phyloP scores from a whole-genome alignment of 2,113 vertebrate genomes.

The Vidua macroura region DNA sequence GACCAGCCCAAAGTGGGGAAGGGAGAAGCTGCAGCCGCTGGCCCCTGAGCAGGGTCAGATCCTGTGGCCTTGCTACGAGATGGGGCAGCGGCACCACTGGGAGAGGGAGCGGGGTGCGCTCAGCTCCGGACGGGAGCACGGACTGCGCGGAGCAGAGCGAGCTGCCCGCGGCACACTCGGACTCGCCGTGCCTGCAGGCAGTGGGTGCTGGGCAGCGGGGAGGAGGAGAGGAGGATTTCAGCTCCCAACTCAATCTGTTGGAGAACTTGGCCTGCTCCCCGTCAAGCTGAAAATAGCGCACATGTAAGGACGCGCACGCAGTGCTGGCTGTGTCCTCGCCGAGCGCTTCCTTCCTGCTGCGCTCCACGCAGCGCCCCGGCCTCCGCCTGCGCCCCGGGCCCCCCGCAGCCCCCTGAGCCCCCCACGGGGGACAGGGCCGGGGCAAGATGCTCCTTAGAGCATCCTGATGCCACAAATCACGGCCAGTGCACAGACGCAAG shows the following conservation, averaged over 20 bases:
- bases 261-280: constrained; percentile 54
- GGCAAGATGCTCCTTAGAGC: neutral
- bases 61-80: rapidly evolving
- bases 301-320: constrained; percentile 25
- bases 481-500: rapidly evolving
- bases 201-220: constrained; percentile 15
- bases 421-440: rapidly evolving
- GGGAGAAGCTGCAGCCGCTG: neutral
- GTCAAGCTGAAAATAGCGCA: constrained; percentile 61
- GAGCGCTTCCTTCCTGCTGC: constrained; percentile 46
- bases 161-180: neutral
- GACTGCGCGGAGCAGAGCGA: rapidly evolving
- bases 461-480: neutral
- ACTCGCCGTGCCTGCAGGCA: neutral
- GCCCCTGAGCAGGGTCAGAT: neutral
- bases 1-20: neutral
- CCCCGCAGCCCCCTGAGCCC: neutral
- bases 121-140: rapidly evolving
- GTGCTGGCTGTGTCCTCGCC: constrained; percentile 34
- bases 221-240: constrained; percentile 23
- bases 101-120: rapidly evolving
- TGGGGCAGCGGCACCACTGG: rapidly evolving
- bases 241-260: constrained; percentile 59
- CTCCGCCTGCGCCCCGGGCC: neutral
- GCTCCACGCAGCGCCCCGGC: neutral